phyloP scores from a whole-genome alignment of 2,888 invertebrate species.

The Heliconius charithonia region DNA sequence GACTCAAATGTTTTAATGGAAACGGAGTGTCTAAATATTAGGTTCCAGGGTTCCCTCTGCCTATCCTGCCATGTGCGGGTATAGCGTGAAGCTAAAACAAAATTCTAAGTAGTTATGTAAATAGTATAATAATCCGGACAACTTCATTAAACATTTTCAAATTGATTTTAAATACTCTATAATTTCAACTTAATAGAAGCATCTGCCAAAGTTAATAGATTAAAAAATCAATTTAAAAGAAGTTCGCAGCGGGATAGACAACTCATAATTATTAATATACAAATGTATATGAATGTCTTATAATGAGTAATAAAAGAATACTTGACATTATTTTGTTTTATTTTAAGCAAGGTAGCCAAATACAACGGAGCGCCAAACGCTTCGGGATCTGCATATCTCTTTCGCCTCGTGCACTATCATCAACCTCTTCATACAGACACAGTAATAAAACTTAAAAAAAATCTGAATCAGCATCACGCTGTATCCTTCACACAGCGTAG shows the following conservation, averaged over 20 bases:
- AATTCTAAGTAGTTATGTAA: not conserved
- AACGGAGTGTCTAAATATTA: not conserved
- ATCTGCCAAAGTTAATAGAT: not conserved
- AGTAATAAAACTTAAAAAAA: too few relatives aligned
- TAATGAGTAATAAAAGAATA: not conserved
- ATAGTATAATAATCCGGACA: not conserved
- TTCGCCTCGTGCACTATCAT: too few relatives aligned
- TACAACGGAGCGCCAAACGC: too few relatives aligned
- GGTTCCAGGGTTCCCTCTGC: not conserved
- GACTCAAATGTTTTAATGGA: too few relatives aligned
- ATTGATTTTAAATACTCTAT: not conserved
- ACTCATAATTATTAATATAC: not conserved
- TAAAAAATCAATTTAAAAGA: not conserved
- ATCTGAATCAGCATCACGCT: too few relatives aligned
- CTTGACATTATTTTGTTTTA: not conserved
- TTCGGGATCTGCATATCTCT: too few relatives aligned
- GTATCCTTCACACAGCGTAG: too few relatives aligned
- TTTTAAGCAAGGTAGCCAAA: not conserved
- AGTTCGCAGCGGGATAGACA: not conserved
- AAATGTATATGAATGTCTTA: not conserved
- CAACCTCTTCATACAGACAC: too few relatives aligned
- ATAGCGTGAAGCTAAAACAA: not conserved
- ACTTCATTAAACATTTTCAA: not conserved
- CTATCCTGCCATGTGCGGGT: not conserved
- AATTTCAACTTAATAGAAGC: not conserved